Percentiles rank a stretch among this genome's conserved stretches.
Evolutionary conservation across 2,888 invertebrate genomes (phyloP).

Genomic region (Drosophila infuscata): DNA sequence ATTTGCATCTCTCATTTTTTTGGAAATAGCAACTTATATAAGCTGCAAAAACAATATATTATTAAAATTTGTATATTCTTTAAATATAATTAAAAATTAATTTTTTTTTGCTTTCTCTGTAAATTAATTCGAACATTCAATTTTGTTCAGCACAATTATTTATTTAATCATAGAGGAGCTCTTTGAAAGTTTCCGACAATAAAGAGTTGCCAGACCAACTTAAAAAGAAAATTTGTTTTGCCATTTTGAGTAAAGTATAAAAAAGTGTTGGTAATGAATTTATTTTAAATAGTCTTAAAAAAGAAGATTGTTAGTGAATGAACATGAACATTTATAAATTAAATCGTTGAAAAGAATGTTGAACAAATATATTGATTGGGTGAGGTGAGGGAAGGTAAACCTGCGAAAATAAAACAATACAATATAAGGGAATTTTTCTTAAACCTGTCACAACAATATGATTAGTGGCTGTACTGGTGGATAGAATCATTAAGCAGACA

Average conservation of each 20-base stretch:
- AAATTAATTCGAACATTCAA: neutral
- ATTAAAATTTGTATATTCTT: no score
- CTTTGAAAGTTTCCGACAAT: neutral
- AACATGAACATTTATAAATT: neutral
- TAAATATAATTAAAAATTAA: neutral
- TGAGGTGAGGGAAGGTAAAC: neutral
- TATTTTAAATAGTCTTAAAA: neutral
- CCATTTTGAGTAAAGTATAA: neutral
- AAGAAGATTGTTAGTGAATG: neutral
- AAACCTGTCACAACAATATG: neutral
- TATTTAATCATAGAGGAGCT: no score
- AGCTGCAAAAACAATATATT: no score
- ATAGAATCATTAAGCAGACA: no score
- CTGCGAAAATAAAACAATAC: neutral
- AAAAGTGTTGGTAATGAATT: neutral
- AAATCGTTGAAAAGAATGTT: neutral
- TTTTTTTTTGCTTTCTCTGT: neutral
- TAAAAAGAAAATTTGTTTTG: neutral
- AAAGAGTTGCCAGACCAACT: neutral
- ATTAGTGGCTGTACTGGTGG: no score
- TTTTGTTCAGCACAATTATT: neutral
- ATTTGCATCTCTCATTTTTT: neutral
- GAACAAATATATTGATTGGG: neutral
- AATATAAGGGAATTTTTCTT: neutral
- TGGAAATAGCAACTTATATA: no score